Conservation (phyloP, 2,888 invertebrate species). For the Drosophila cracens region DNA sequence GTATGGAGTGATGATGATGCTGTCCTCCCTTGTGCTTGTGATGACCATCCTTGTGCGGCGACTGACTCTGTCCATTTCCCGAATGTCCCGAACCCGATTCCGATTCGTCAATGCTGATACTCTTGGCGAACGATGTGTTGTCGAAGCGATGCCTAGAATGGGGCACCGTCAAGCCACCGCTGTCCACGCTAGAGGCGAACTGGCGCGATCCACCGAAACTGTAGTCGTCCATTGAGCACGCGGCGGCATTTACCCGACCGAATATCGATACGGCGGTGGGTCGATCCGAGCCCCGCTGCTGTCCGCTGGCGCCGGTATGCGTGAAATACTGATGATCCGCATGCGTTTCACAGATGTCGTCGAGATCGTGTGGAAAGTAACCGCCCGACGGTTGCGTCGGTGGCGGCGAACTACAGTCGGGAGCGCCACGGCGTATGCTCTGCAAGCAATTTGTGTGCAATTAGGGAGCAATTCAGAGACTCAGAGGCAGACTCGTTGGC, state of each 20-base stretch:
- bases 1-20: conserved; percentile 89
- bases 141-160: conserved; percentile 81
- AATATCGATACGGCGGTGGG: conserved; percentile 84
- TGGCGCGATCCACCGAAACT: conserved; percentile 51
- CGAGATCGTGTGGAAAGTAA: conserved; percentile 85
- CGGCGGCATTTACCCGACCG: conserved; percentile 82
- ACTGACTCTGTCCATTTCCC: conserved; percentile 13
- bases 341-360: conserved; percentile 84
- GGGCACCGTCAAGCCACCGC: conserved; percentile 44
- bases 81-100: conserved; percentile 28
- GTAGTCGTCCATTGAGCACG: conserved; percentile 83
- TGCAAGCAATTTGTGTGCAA: conserved; percentile 48
- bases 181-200: conserved; percentile 63
- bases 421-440: conserved; percentile 81
- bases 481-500: neutral
- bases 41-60: conserved; percentile 62
- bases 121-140: conserved; percentile 83
- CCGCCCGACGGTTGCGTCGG: conserved; percentile 73
- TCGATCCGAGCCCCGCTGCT: conserved; percentile 74
- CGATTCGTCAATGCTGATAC: conserved; percentile 80
- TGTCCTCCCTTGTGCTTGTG: conserved; percentile 56
- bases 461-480: conserved; percentile 6
- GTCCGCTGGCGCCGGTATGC: conserved; percentile 82
- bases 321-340: conserved; percentile 85
- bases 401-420: conserved; percentile 82